These are phyloP conservation scores for Cataglyphis albicans DNA, from an alignment of 2,888 invertebrate genomes.

Conservation along the genomic window DNA sequence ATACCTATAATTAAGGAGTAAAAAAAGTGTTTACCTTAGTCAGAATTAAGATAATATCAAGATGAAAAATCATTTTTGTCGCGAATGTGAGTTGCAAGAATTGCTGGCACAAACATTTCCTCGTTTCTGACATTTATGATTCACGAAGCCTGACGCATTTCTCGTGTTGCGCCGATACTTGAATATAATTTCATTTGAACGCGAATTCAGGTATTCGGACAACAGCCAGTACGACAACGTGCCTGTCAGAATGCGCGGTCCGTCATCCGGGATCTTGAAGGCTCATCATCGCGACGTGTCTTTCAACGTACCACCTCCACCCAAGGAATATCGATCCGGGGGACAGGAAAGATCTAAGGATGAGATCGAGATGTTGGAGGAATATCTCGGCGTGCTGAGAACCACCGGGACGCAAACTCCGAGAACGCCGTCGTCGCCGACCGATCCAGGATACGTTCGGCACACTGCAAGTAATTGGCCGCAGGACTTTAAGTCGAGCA, in stretches of 20 bases:
- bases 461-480: slow-evolving; percentile 91
- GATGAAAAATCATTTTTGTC: neutral
- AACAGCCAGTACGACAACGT: slow-evolving; percentile 85
- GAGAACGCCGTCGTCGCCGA: slow-evolving; percentile 88
- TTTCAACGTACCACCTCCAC: slow-evolving; percentile 80
- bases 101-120: neutral
- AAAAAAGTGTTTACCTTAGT: neutral
- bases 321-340: slow-evolving; percentile 72
- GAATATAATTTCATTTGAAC: slow-evolving; percentile 38
- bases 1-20: neutral
- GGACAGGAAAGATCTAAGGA: slow-evolving; percentile 74
- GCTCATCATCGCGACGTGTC: slow-evolving; percentile 79
- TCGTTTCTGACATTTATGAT: slow-evolving; percentile 12
- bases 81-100: slow-evolving; percentile 13
- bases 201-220: slow-evolving; percentile 80
- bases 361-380: slow-evolving; percentile 84
- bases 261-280: slow-evolving; percentile 80
- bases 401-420: slow-evolving; percentile 79
- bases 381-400: slow-evolving; percentile 81
- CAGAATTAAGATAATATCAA: neutral
- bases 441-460: slow-evolving; percentile 91
- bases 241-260: slow-evolving; percentile 81
- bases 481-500: slow-evolving; percentile 85
- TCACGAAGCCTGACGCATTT: slow-evolving; percentile 21
- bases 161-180: neutral